A percentile compares a stretch with the other conserved stretches of the same genome.
These are phyloP conservation scores for Heterodera schachtii DNA, from an alignment of 1,140 invertebrate genomes.

Conservation along the genomic window DNA sequence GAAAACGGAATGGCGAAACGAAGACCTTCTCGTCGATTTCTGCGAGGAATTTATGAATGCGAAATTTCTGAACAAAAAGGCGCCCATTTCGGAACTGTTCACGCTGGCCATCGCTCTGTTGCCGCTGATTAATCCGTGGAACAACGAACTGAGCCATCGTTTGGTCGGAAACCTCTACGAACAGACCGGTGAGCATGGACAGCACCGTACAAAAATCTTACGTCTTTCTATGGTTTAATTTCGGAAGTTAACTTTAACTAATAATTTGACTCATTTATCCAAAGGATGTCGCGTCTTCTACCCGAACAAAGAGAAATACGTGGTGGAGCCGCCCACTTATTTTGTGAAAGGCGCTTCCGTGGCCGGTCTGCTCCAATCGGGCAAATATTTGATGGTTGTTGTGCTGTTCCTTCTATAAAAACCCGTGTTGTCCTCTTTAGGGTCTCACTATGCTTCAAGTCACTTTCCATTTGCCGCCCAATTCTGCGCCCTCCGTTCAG, in stretches of 20 bases:
- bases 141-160: conserved; percentile 31
- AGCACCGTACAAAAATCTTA: neutral
- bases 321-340: conserved; percentile 35
- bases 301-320: conserved; percentile 35
- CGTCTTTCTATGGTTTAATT: neutral
- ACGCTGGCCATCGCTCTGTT: conserved; percentile 31
- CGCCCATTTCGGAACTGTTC: conserved; percentile 10
- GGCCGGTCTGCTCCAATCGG: conserved; percentile 25
- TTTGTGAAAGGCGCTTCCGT: conserved; percentile 33
- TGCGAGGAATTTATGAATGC: conserved; percentile 26
- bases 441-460: conserved; percentile 40
- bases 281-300: conserved; percentile 35
- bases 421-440: conserved; percentile 1
- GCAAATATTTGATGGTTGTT: conserved; percentile 35
- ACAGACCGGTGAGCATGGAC: conserved; percentile 14
- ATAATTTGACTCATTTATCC: neutral
- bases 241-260: neutral
- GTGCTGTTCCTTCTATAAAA: neutral
- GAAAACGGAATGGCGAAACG: conserved; percentile 41
- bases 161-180: conserved; percentile 28
- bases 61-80: neutral
- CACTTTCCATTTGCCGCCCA: conserved; percentile 28
- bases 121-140: conserved; percentile 39
- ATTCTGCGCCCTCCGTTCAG: conserved; percentile 7
- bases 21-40: conserved; percentile 31